phyloP scores from a whole-genome alignment of 2,888 invertebrate species.

The Erebia palarica region DNA sequence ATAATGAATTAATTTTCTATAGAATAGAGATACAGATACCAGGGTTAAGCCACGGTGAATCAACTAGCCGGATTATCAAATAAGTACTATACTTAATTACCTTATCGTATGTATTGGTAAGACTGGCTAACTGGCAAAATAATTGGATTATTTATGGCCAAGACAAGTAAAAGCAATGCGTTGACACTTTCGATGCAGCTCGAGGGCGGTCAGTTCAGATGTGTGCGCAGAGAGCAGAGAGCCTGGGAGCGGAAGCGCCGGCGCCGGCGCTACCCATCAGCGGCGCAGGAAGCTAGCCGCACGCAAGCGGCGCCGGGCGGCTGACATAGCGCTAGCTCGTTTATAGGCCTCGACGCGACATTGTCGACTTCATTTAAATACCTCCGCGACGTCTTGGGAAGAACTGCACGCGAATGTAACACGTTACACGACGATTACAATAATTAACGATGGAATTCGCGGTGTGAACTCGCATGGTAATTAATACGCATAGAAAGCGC shows the following conservation, averaged over 20 bases:
- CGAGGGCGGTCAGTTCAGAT: not conserved
- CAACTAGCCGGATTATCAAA: too few relatives aligned
- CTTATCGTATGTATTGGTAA: not conserved
- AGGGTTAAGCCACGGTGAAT: too few relatives aligned
- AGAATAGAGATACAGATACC: too few relatives aligned
- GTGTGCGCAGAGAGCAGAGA: not conserved
- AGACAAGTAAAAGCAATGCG: not conserved
- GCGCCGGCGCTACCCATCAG: not conserved
- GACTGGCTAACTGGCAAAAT: not conserved
- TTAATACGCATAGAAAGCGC: not conserved
- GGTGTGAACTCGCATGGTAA: not conserved
- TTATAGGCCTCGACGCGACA: not conserved
- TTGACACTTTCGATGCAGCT: not conserved
- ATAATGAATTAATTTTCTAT: too few relatives aligned
- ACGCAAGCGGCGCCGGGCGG: not conserved
- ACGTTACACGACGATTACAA: not conserved
- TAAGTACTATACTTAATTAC: too few relatives aligned
- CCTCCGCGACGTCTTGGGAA: conserved; percentile 7
- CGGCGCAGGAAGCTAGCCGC: not conserved
- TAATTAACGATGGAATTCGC: not conserved
- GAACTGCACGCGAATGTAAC: not conserved
- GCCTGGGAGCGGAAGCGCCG: conserved; percentile 19
- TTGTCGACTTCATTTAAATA: not conserved
- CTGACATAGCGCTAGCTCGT: not conserved
- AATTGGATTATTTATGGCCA: not conserved